These are phyloP conservation scores for Chelon labrosus DNA, from an alignment of 2,797 vertebrate species.

Conservation along the genomic window DNA sequence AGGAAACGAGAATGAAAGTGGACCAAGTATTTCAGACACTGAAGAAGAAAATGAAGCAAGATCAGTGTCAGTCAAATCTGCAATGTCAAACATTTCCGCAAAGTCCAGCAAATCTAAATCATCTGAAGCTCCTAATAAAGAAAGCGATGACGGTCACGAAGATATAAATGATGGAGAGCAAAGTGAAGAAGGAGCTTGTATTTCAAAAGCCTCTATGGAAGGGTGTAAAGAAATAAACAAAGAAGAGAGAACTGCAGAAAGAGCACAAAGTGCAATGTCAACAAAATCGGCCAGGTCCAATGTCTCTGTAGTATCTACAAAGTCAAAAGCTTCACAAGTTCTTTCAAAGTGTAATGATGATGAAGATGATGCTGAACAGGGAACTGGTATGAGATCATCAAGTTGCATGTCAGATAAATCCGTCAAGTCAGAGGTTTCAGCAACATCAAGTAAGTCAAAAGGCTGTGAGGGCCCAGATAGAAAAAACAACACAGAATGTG, in stretches of 20 bases:
- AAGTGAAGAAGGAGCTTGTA: too few species aligned
- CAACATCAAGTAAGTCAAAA: slow-evolving; percentile 15
- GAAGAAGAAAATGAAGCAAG: too few species aligned
- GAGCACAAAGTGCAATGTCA: slow-evolving; percentile 39
- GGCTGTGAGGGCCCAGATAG: background rate
- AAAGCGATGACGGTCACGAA: slow-evolving; percentile 32
- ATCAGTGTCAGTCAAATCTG: slow-evolving; percentile 38
- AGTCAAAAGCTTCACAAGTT: background rate
- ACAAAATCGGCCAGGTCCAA: slow-evolving; percentile 41
- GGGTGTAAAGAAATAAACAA: too few species aligned
- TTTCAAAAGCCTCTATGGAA: too few species aligned
- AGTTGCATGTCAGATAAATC: slow-evolving; percentile 53
- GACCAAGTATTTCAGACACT: too few species aligned
- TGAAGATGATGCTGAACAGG: too few species aligned
- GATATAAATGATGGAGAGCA: slow-evolving; percentile 5
- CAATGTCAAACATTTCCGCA: slow-evolving; percentile 57
- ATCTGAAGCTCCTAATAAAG: slow-evolving; percentile 27
- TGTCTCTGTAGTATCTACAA: slow-evolving; percentile 51
- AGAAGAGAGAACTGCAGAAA: too few species aligned
- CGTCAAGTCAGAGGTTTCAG: slow-evolving; percentile 27
- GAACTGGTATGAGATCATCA: too few species aligned
- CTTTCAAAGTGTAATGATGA: too few species aligned
- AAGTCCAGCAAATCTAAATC: slow-evolving; percentile 36
- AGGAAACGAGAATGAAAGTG: slow-evolving; percentile 31
- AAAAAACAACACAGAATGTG: slow-evolving; percentile 2